A percentile compares a stretch with the other conserved stretches of the same genome.
phyloP scores from a whole-genome alignment of 1,140 invertebrate genomes.

The Calosoma granatense region DNA sequence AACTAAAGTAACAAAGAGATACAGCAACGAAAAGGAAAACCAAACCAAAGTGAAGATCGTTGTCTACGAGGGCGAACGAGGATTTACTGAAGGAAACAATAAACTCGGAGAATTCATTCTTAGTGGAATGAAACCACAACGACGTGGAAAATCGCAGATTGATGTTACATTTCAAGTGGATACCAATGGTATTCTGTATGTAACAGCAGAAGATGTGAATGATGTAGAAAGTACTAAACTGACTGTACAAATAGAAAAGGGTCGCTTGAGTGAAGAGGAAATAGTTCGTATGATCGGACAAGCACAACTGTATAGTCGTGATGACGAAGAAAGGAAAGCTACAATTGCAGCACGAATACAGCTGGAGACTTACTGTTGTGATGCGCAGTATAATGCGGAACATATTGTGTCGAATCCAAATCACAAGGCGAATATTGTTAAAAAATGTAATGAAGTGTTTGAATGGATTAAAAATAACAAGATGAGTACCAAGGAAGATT shows the following conservation, averaged over 20 bases:
- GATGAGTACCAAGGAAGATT: not conserved
- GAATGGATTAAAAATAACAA: not conserved
- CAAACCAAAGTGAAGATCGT: slow-evolving; percentile 38
- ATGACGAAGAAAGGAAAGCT: not conserved
- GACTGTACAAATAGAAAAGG: not conserved
- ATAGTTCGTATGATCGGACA: not conserved
- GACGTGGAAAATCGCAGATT: slow-evolving; percentile 71
- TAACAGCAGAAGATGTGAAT: slow-evolving; percentile 60
- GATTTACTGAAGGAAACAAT: slow-evolving; percentile 69
- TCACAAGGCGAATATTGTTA: not conserved
- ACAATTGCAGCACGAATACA: not conserved
- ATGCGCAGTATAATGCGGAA: not conserved
- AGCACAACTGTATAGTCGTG: not conserved
- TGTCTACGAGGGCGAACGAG: slow-evolving; percentile 60
- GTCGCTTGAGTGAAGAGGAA: not conserved
- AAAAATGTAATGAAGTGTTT: not conserved
- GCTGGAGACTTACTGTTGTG: not conserved
- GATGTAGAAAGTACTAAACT: not conserved
- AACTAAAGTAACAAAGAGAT: slow-evolving; percentile 48
- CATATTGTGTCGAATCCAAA: not conserved
- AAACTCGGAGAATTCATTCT: slow-evolving; percentile 63
- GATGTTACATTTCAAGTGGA: slow-evolving; percentile 83
- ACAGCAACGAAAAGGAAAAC: slow-evolving; percentile 34
- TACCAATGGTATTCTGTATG: slow-evolving; percentile 73
- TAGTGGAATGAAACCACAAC: slow-evolving; percentile 63